phyloP scores from a whole-genome alignment of 2,797 vertebrate genomes.

The Lepidocolaptes lacrymiger region DNA sequence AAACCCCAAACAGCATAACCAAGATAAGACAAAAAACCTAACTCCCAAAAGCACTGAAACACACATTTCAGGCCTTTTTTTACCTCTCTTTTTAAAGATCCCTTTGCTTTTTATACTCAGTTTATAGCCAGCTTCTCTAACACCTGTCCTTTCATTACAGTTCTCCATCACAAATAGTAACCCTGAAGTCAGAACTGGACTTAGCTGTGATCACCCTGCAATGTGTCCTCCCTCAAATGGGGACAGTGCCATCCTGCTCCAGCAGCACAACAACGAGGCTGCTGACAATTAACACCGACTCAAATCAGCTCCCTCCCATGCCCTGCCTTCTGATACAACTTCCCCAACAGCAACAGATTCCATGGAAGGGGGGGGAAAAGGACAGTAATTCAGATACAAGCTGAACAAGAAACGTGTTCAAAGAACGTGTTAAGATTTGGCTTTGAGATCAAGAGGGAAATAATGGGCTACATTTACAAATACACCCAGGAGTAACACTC shows the following conservation, averaged over 20 bases:
- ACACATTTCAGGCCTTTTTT: background rate
- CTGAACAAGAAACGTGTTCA: accelerated
- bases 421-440: background rate
- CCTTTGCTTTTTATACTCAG: background rate
- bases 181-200: background rate
- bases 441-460: background rate
- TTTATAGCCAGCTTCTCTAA: background rate
- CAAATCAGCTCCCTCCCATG: background rate
- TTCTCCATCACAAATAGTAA: background rate
- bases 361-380: accelerated
- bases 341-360: background rate
- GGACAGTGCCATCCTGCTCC: background rate
- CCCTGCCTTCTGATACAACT: background rate
- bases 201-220: background rate
- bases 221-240: background rate
- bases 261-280: accelerated
- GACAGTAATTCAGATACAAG: background rate
- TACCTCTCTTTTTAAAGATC: background rate
- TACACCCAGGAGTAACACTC: accelerated
- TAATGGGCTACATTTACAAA: background rate
- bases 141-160: background rate
- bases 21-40: background rate
- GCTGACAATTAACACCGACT: background rate
- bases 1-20: background rate
- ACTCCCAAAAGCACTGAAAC: background rate